Evolutionary conservation across 2,888 invertebrate species (phyloP).

Genomic region (Caenorhabditis sp.): DNA sequence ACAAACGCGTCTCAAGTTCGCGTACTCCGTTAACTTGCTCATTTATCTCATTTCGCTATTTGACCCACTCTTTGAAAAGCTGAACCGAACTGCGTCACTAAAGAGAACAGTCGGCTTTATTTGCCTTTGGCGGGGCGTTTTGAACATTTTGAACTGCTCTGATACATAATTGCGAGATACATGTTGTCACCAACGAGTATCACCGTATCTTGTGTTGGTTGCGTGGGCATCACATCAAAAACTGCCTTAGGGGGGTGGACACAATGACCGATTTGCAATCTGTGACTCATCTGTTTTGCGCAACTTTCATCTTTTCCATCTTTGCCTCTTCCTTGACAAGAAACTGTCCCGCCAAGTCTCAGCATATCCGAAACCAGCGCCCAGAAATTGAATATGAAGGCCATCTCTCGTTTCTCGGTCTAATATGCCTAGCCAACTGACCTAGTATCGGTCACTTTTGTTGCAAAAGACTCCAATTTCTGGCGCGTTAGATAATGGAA

Average conservation of each 20-base stretch:
- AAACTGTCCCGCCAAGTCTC: background rate
- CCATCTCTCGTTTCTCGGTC: background rate
- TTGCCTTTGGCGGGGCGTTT: conserved; percentile 49
- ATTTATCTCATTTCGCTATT: background rate
- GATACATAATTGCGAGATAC: conserved; percentile 34
- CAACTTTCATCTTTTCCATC: too few species aligned
- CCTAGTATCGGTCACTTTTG: conserved; percentile 8
- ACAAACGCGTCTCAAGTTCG: too few species aligned
- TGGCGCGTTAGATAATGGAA: conserved; percentile 7
- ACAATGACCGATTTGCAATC: conserved; percentile 19
- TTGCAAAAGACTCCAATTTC: conserved; percentile 19
- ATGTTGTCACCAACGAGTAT: too few species aligned
- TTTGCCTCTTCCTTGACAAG: too few species aligned
- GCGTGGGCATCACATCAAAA: conserved; percentile 12
- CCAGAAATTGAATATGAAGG: background rate
- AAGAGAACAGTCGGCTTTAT: conserved; percentile 27
- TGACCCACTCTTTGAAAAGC: background rate
- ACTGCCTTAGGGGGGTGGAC: conserved; percentile 28
- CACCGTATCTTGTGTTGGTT: too few species aligned
- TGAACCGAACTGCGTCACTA: conserved; percentile 34
- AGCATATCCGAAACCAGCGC: conserved; percentile 3
- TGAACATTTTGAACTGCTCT: conserved; percentile 41
- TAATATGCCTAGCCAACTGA: conserved; percentile 1
- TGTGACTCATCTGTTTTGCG: conserved; percentile 51
- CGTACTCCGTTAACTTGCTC: too few species aligned